A percentile compares a stretch with the other conserved stretches of the same genome.
phyloP scores from a whole-genome alignment of 2,888 invertebrate species.

The Empis stercorea region DNA sequence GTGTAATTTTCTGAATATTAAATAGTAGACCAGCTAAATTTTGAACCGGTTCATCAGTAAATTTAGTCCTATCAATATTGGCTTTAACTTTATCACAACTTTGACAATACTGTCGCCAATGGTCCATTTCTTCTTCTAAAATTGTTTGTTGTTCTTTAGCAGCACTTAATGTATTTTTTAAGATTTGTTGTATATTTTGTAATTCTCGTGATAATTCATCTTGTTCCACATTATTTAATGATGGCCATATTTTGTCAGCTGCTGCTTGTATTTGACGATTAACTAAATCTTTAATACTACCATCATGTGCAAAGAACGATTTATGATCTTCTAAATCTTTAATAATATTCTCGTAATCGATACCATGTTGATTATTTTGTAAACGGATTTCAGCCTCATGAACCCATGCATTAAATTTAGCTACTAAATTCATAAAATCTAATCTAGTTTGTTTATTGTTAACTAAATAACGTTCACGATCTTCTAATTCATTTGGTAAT shows the following conservation, averaged over 20 bases:
- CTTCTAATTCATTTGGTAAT: slow-evolving; percentile 66
- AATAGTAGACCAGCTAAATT: slow-evolving; percentile 70
- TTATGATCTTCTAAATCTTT: slow-evolving; percentile 78
- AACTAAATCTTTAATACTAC: slow-evolving; percentile 63
- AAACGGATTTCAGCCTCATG: slow-evolving; percentile 68
- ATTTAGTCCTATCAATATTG: slow-evolving; percentile 58
- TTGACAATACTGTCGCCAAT: slow-evolving; percentile 75
- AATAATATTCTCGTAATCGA: slow-evolving; percentile 76
- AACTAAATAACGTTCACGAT: slow-evolving; percentile 65
- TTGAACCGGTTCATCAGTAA: slow-evolving; percentile 66
- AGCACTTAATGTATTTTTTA: slow-evolving; percentile 70
- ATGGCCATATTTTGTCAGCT: slow-evolving; percentile 81
- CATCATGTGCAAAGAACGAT: slow-evolving; percentile 69
- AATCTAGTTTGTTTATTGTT: slow-evolving; percentile 63
- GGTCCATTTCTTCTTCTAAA: slow-evolving; percentile 67
- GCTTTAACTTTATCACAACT: slow-evolving; percentile 64
- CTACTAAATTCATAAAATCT: slow-evolving; percentile 61
- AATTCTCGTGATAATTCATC: slow-evolving; percentile 72
- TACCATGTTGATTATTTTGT: slow-evolving; percentile 66
- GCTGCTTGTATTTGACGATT: slow-evolving; percentile 70
- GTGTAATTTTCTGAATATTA: slow-evolving; percentile 69
- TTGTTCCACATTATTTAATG: slow-evolving; percentile 65
- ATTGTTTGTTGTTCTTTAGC: slow-evolving; percentile 69
- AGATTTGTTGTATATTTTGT: slow-evolving; percentile 63
- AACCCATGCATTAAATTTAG: slow-evolving; percentile 71